Conservation (phyloP, 2,888 invertebrate genomes). For the Dendrolimus pini region DNA sequence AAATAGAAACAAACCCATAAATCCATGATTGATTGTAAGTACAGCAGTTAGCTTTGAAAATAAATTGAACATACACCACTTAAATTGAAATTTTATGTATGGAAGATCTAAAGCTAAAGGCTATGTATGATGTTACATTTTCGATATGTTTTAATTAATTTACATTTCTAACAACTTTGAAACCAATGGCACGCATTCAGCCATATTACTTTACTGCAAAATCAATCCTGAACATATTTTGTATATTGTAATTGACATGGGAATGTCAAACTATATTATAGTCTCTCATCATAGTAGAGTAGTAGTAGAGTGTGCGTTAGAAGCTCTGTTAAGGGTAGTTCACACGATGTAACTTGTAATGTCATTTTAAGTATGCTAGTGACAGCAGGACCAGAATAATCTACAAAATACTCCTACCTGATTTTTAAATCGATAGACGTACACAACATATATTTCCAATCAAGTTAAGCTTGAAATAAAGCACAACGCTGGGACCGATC, state of each 20-base stretch:
- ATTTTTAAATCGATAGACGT: no score
- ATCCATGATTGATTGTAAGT: no score
- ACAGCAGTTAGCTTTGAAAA: no score
- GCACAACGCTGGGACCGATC: no score
- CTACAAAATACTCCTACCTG: no score
- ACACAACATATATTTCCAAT: no score
- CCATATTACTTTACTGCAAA: constrained; percentile 29
- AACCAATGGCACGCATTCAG: constrained; percentile 65
- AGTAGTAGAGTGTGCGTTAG: background rate
- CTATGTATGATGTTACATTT: constrained; percentile 69
- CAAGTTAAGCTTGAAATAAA: no score
- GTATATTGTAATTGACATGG: constrained; percentile 5
- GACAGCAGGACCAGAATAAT: no score
- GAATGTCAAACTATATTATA: background rate
- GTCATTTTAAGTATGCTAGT: constrained; percentile 20
- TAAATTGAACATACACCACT: constrained; percentile 46
- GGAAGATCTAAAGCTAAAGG: constrained; percentile 73
- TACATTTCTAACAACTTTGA: constrained; percentile 60
- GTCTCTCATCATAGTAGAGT: background rate
- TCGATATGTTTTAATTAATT: constrained; percentile 69
- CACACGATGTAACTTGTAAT: constrained; percentile 9
- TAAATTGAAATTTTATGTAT: constrained; percentile 48
- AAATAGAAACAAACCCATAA: no score
- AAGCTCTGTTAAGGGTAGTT: background rate
- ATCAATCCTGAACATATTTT: background rate